phyloP scores from a whole-genome alignment of 1,140 invertebrate species.

The Ruditapes philippinarum region DNA sequence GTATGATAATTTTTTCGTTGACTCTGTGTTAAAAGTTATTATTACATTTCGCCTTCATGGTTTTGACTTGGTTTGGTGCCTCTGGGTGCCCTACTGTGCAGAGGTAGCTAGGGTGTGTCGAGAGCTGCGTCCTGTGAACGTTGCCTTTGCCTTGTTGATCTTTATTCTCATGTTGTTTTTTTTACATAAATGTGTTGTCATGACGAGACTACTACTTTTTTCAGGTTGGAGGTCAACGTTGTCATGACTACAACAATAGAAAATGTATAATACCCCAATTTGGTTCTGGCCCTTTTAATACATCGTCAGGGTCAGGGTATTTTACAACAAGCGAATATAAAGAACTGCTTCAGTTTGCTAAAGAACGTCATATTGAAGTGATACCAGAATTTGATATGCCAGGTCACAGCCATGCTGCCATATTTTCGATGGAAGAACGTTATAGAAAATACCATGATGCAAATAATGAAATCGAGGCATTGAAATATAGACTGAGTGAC shows the following conservation, averaged over 20 bases:
- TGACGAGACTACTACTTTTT: background rate
- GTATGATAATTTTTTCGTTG: no score
- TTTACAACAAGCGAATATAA: slow-evolving; percentile 71
- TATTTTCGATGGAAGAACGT: slow-evolving; percentile 72
- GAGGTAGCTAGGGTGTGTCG: no score
- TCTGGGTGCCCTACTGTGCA: no score
- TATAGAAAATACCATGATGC: slow-evolving; percentile 12
- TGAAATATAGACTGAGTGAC: slow-evolving; percentile 68
- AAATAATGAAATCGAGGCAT: slow-evolving; percentile 33
- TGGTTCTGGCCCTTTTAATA: slow-evolving; percentile 77
- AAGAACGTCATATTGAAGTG: slow-evolving; percentile 69
- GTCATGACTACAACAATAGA: slow-evolving; percentile 79
- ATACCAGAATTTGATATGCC: slow-evolving; percentile 80
- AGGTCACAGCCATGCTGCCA: slow-evolving; percentile 76
- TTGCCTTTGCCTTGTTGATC: no score
- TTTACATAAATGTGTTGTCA: no score
- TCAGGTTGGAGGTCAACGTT: slow-evolving; percentile 80
- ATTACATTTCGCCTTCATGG: no score
- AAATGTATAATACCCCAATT: slow-evolving; percentile 80
- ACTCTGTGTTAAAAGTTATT: no score
- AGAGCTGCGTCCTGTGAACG: no score
- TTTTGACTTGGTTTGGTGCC: no score
- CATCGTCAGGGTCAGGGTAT: slow-evolving; percentile 76
- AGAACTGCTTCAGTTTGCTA: slow-evolving; percentile 71
- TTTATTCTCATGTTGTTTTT: no score